These are phyloP conservation scores for Drosophila stalkeri DNA, from an alignment of 2,888 invertebrate genomes.

Conservation along the genomic window DNA sequence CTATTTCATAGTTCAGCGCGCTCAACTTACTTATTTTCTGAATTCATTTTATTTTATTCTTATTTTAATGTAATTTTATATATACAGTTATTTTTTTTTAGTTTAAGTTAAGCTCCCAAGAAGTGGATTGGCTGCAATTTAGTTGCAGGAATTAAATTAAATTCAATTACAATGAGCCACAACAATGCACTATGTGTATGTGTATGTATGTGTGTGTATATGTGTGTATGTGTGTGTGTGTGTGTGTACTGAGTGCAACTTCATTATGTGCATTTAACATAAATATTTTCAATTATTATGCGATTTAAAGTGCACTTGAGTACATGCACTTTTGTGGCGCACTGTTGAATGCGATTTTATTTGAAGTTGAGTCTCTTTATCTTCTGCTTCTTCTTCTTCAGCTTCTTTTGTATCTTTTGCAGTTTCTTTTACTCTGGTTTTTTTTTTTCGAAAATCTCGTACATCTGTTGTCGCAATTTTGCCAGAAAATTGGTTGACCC, in stretches of 20 bases:
- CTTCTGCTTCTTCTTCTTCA: constrained; percentile 62
- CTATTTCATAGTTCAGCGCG: neutral
- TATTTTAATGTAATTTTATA: constrained; percentile 7
- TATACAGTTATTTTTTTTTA: neutral
- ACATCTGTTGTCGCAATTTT: constrained; percentile 76
- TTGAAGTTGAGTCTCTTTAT: constrained; percentile 45
- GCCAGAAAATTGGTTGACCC: constrained; percentile 78
- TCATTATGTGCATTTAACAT: constrained; percentile 79
- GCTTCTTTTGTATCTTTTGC: constrained; percentile 55
- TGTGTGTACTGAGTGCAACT: constrained; percentile 65
- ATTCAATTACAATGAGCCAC: constrained; percentile 77
- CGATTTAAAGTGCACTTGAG: constrained; percentile 77
- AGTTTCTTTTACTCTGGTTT: constrained; percentile 54
- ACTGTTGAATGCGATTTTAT: constrained; percentile 68
- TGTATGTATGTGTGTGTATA: neutral
- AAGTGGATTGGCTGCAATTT: constrained; percentile 66
- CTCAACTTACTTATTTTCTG: neutral
- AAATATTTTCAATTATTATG: constrained; percentile 79
- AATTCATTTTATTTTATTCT: neutral
- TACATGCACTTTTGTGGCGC: constrained; percentile 55
- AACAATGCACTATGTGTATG: constrained; percentile 19
- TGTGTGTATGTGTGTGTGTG: constrained; percentile 2
- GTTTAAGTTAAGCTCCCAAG: constrained; percentile 37
- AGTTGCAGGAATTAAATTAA: constrained; percentile 71
- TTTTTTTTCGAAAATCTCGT: constrained; percentile 54